Evolutionary conservation across 2,113 vertebrate genomes (phyloP), one percentile per base, ranked within the genome.

Genomic region (Gracilinanus agilis): DNA sequence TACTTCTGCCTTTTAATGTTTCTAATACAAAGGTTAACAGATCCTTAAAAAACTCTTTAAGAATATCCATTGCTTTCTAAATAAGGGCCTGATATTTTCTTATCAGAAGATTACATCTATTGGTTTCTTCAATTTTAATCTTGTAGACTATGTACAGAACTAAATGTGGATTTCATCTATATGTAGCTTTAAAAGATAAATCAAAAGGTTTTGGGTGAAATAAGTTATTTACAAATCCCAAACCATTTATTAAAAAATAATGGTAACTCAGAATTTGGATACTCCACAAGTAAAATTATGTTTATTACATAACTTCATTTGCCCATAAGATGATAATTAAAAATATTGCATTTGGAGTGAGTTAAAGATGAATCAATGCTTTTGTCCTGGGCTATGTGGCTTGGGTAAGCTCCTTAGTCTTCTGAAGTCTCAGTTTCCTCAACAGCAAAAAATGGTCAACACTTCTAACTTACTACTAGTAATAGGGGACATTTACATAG

Each of bases 21-120:
- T 98, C 54, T 94, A 95, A 97, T 89, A 97, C 97, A 98, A 98
- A 97, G 88, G 90, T 89, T 90, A 97, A 97, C 29, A 90, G 24
- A 94, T 29, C 27, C 96, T 67, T 29, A 93, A 98, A 98, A 96
- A 54, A 97, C 89, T 97, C 21, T 93, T 83, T 61, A 94, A 96
- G 44, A 96, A 95, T 8, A 90, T 13, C 88, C 55, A 34, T 34
- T 56, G 54, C 92, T 96, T 98, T 97, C 96, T 94, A 95, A 90
- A 11, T 1, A 83, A 95, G 55, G 67, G 53, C 61, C 40, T 96
- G 25, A 89, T 11, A 61, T 3, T 89, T 90, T 94, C 94, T 49
- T 88, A 91, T 54, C 88, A 91, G 55, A 92, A 58, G 25, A 89
- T 94, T 19, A 44, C 88, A 88, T 56, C 55, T 96, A 96, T 7